Base-by-base conservation (phyloP, 2,797 vertebrate species). In the Halcyon smyrnensis region DNA sequence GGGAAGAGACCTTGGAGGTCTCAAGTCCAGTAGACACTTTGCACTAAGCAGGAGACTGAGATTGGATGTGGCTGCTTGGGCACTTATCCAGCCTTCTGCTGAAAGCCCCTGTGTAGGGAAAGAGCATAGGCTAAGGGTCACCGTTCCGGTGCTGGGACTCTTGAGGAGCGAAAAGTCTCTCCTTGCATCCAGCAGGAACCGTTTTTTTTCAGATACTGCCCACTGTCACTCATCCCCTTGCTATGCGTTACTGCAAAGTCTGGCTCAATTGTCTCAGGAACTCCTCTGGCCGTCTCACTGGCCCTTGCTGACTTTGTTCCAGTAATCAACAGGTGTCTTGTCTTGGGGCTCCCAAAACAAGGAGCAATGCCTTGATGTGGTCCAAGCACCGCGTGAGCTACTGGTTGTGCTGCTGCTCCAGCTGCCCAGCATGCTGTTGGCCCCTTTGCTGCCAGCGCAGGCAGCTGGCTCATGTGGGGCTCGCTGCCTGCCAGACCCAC, bases 161-260 rank as follows among this genome's bases (percentile, higher is more conserved):
- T 79, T 0, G 0, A 45, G 14, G 9, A 2, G 25, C 2, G 19
- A 25, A 27, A 70, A 37, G 4, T 37, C 79, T 62, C 30, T 77
- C 12, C 15, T 41, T 43, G 11, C 23, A n/a, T 83, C 23, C 11
- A 28, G 3, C 8, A 25, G 53, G 32, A 93, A 28, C 11, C 6
- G 60, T 56, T 36, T 53, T 68, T 75, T 87, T 75, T 87, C 34
- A 57, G 37, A 32, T 86, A 0, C n/a, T 68, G 28, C 7, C 20
- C 6, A 5, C 15, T 48, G 32, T 63, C 53, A 13, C 23, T 75
- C 37, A n/a, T 45, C 17, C 30, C 45, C 37, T 63, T 67, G 10
- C 43, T 77, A 0, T 6, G 5, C n/a, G 9, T 15, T 57, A 11
- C n/a, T 70, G n/a, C 3, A 1, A 30, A 69, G 20, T 59, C 41